Conservation (phyloP, 1,140 invertebrate genomes). For the Papilio glaucus region DNA sequence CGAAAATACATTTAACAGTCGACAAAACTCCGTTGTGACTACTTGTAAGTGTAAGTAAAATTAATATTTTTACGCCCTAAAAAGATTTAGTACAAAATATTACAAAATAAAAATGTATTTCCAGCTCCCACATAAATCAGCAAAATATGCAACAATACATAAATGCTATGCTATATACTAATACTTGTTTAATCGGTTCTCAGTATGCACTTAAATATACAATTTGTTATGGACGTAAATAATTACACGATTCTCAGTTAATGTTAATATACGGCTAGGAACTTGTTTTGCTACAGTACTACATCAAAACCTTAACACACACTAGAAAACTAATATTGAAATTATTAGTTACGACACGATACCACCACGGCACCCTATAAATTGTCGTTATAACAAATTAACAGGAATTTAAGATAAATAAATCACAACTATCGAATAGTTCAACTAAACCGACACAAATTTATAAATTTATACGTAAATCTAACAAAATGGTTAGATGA, state of each 20-base stretch:
- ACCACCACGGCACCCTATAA: neutral
- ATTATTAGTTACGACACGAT: neutral
- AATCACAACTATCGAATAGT: no score
- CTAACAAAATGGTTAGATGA: no score
- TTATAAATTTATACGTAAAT: no score
- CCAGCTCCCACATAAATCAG: no score
- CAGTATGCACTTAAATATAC: neutral
- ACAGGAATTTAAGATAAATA: no score
- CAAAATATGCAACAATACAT: neutral
- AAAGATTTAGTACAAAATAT: no score
- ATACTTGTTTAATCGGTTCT: neutral
- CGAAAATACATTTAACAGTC: no score
- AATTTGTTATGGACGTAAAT: constrained; percentile 14
- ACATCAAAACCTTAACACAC: neutral
- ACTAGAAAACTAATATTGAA: neutral
- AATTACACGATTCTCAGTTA: neutral
- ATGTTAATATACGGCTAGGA: neutral
- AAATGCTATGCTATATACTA: neutral
- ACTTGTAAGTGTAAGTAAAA: no score
- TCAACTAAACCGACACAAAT: no score
- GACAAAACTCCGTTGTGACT: no score
- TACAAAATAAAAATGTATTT: no score
- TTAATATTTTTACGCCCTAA: no score
- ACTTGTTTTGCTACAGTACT: neutral
- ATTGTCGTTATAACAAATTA: neutral